Base-by-base conservation (phyloP, 1,140 invertebrate genomes). In the Drosophila tsacasi region DNA sequence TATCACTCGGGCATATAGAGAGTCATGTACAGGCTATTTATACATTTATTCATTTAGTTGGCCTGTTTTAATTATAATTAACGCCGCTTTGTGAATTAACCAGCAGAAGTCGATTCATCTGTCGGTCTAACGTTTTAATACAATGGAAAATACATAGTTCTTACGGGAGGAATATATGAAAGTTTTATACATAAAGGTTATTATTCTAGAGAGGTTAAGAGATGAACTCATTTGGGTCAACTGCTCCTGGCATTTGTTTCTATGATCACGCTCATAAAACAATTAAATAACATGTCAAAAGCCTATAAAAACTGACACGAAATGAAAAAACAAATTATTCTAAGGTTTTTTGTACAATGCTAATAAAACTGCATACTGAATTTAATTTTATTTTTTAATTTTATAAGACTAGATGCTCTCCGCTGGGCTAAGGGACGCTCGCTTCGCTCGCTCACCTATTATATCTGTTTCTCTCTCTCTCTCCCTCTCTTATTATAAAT, bases 31-130 rank as follows among this genome's bases (percentile, higher is more conserved):
- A 25, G 59, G 62, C 62, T 67, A 63, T 68, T 83, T 64, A 68
- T 84, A 80, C 63, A 72, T 80, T 75, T 71, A 54, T 72, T 68
- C 75, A 78, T 80, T 86, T 87, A 87, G 83, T 86, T 87, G 46
- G 76, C 58, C 71, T 81, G 85, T 89, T 89, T 89, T 90, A 89
- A 89, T 89, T 90, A 89, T 84, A 90, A 84, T 89, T 90, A 90
- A 89, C 85, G 85, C 67, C 66, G 30, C 66, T 57, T 49, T 84
- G 78, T 61, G 67, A 89, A 87, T 86, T 89, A 72, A 80, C 76
- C 58, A 42, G 57, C 37, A n/a, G 39, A 57, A 69, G 61, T n/a
- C 42, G 57, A 32, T 27, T 23, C 32, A 59, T 35, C 17, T 3
- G 7, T 19, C 1, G 47, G 1, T 2, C 7, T 37, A 13, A 37